Evolutionary conservation across 2,888 invertebrate species (phyloP).

Genomic region (Caenorhabditis auriculariae): DNA sequence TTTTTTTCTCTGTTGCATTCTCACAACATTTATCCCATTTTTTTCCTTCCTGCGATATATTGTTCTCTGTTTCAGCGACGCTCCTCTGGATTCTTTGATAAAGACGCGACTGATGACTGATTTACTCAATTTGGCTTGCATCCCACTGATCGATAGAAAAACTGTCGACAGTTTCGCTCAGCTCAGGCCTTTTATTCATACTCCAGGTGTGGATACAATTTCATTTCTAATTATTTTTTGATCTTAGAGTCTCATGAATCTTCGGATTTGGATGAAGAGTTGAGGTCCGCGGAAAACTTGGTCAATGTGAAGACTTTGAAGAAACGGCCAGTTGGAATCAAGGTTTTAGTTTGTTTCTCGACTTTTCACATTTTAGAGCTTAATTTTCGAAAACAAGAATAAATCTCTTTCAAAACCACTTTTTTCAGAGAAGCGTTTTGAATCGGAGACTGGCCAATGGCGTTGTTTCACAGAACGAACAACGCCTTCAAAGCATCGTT

Average conservation of each 20-base stretch:
- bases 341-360: background rate
- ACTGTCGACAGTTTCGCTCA: conserved; percentile 6
- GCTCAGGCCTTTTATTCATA: background rate
- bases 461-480: conserved; percentile 15
- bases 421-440: conserved; percentile 13
- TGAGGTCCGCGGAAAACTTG: background rate
- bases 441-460: conserved; percentile 9
- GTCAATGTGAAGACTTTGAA: conserved; percentile 13
- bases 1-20: background rate
- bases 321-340: conserved; percentile 21
- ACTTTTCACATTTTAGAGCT: background rate
- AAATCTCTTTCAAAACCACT: background rate
- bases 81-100: conserved; percentile 86
- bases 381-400: no score
- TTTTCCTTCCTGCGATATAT: no score
- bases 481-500: conserved; percentile 21
- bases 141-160: conserved; percentile 67
- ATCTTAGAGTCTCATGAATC: no score
- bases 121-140: conserved; percentile 84
- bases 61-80: conserved; percentile 71
- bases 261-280: conserved; percentile 10
- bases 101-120: conserved; percentile 89
- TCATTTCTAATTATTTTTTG: background rate
- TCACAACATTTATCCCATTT: background rate
- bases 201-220: no score